Evolutionary conservation across 2,797 vertebrate species (phyloP).

Genomic region (Glossophaga mutica): DNA sequence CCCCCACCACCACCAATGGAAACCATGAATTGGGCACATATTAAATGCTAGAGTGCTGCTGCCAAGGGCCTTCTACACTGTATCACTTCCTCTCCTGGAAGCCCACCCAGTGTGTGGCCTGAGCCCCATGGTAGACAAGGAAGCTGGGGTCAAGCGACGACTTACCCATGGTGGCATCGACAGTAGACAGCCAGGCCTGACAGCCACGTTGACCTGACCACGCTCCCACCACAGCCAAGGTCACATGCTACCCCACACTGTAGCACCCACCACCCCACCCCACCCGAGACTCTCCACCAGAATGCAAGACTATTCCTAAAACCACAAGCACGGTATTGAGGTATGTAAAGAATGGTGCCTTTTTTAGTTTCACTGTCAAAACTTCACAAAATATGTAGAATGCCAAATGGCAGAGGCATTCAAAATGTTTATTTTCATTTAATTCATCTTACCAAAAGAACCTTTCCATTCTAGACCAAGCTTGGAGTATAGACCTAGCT

Average conservation of each 20-base stretch:
- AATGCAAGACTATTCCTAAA: not conserved
- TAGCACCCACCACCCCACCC: too few species aligned
- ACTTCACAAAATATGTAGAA: not conserved
- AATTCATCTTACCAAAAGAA: not conserved
- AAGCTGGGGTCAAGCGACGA: not conserved
- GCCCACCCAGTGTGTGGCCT: too few species aligned
- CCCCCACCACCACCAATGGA: not conserved
- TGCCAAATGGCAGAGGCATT: not conserved
- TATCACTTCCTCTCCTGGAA: not conserved
- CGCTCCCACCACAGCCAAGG: not conserved
- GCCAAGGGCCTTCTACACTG: not conserved
- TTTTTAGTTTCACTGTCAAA: not conserved
- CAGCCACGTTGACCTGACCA: not conserved
- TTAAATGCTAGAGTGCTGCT: not conserved
- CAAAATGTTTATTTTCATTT: not conserved
- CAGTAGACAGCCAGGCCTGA: not conserved
- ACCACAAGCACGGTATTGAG: not conserved
- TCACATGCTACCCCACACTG: not conserved
- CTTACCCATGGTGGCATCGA: not conserved
- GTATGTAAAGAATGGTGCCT: not conserved
- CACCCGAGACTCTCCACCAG: not conserved
- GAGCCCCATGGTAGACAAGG: not conserved
- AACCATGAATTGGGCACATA: not conserved
- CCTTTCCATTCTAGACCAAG: not conserved
- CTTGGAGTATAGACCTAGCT: not conserved